phyloP scores from a whole-genome alignment of 2,797 vertebrate species.

The Acridotheres tristis region DNA sequence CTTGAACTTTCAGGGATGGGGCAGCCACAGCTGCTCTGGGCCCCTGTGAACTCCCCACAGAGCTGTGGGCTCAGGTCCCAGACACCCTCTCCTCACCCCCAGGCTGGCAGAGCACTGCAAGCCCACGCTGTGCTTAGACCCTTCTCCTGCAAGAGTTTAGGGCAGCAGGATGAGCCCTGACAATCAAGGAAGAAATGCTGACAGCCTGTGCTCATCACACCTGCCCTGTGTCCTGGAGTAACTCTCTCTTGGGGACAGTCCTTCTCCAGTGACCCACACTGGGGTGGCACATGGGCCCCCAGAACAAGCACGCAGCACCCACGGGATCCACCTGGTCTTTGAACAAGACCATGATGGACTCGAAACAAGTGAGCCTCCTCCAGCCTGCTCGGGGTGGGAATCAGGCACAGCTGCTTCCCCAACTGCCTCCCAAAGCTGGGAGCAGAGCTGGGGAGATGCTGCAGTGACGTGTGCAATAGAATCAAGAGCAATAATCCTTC shows the following conservation, averaged over 20 bases:
- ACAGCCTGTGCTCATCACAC: not conserved
- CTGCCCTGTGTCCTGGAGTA: not conserved
- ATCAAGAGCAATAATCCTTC: not conserved
- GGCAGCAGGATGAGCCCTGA: not conserved
- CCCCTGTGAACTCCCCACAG: not conserved
- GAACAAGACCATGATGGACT: not conserved
- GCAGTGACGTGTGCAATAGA: not conserved
- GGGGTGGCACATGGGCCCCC: fast-evolving
- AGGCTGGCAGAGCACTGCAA: not conserved
- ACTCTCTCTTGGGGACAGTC: not conserved
- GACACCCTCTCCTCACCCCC: not conserved
- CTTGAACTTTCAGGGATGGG: not conserved
- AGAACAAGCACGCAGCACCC: not conserved
- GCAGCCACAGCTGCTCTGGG: not conserved
- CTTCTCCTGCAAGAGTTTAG: not conserved
- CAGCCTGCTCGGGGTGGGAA: fast-evolving
- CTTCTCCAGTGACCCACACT: not conserved
- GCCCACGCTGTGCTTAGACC: not conserved
- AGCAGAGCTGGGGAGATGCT: not conserved
- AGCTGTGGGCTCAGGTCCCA: not conserved
- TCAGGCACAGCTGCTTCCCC: not conserved
- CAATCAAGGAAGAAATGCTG: not conserved
- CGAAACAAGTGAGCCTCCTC: not conserved
- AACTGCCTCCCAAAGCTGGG: not conserved
- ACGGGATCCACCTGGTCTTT: fast-evolving